Conservation (phyloP, 2,797 vertebrate species). For the Lepilemur septentrionalis region DNA sequence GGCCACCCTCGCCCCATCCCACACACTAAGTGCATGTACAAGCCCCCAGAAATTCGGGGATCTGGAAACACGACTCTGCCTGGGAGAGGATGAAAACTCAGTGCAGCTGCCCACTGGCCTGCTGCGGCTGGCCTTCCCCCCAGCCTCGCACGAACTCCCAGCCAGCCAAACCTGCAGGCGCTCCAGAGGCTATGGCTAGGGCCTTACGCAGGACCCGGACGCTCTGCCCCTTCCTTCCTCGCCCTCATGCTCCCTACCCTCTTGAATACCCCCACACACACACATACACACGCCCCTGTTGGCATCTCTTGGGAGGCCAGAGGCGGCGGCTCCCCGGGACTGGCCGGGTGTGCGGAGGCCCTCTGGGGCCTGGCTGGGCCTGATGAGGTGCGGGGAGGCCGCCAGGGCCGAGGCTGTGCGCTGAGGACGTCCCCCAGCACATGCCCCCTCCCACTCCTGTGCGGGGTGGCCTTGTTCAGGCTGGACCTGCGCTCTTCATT, state of each 20-base stretch:
- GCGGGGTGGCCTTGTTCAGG: fast-evolving
- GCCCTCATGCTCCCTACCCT: too few species aligned
- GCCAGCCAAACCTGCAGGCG: background rate
- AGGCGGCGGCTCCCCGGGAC: background rate
- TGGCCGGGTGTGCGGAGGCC: fast-evolving
- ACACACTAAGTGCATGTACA: background rate
- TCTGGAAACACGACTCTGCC: background rate
- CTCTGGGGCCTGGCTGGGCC: background rate
- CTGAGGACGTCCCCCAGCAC: background rate
- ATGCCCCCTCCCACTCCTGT: fast-evolving
- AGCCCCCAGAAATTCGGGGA: background rate
- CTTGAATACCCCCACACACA: background rate
- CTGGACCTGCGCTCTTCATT: fast-evolving
- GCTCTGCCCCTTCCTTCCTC: background rate
- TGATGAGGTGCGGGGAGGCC: background rate
- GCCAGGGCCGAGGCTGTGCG: background rate
- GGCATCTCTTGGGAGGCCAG: background rate
- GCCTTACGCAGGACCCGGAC: fast-evolving
- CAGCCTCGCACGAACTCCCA: background rate
- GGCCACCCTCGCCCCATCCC: background rate
- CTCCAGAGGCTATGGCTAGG: fast-evolving
- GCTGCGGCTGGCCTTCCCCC: fast-evolving
- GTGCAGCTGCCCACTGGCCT: background rate
- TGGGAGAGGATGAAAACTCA: background rate
- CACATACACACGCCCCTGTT: background rate